Percentiles rank a stretch among this genome's conserved stretches.
Conservation (phyloP, 2,888 invertebrate species). For the Dascillus cervinus region DNA sequence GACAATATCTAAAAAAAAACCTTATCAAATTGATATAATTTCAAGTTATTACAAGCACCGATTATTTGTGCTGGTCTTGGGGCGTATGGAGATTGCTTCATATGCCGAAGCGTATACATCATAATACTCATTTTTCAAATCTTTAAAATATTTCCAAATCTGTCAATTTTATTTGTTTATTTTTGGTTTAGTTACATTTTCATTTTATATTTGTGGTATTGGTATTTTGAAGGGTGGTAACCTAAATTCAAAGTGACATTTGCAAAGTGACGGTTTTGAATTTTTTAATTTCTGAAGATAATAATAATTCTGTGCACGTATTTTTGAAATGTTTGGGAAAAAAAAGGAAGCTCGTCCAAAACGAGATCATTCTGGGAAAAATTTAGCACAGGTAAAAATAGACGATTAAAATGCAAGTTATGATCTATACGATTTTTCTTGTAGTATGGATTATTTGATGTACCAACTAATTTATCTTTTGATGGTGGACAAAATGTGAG, state of each 20-base stretch:
- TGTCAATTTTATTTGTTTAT: no score
- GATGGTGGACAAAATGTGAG: slow-evolving; percentile 50
- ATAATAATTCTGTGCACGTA: no score
- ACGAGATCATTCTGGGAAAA: slow-evolving; percentile 24
- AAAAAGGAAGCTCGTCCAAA: slow-evolving; percentile 30
- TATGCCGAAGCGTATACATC: slow-evolving; percentile 34
- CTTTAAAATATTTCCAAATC: not conserved
- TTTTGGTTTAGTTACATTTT: no score
- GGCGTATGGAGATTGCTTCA: slow-evolving; percentile 27
- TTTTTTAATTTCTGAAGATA: no score
- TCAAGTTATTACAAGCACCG: slow-evolving; percentile 15
- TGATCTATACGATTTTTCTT: slow-evolving; percentile 7
- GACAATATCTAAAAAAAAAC: slow-evolving; percentile 5
- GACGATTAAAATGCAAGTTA: not conserved
- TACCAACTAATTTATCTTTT: slow-evolving; percentile 56
- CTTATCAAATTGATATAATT: not conserved
- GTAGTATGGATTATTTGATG: slow-evolving; percentile 71
- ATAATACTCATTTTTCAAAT: slow-evolving; percentile 34
- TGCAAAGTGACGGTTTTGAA: no score
- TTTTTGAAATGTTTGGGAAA: slow-evolving; percentile 31
- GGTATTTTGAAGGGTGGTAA: no score
- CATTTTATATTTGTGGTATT: no score
- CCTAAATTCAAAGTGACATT: no score
- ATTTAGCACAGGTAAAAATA: slow-evolving; percentile 31
- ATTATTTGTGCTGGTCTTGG: slow-evolving; percentile 15